phyloP scores from a whole-genome alignment of 2,888 invertebrate genomes.

The Leuctra nigra region DNA sequence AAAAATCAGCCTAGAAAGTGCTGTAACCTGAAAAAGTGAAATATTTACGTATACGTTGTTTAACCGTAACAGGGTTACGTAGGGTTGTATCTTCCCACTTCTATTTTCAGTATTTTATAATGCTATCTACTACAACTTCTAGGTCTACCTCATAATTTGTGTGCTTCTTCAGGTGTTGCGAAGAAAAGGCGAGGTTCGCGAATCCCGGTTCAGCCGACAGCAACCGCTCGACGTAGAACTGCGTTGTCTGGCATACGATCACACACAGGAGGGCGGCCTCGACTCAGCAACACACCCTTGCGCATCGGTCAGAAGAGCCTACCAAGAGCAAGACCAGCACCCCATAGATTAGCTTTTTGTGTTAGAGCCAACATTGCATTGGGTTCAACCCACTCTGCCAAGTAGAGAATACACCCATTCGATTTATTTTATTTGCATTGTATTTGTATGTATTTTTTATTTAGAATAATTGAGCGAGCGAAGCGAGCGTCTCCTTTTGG shows the following conservation, averaged over 20 bases:
- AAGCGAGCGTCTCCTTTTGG: no score
- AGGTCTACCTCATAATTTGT: no score
- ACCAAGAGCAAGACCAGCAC: not conserved
- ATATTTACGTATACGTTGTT: not conserved
- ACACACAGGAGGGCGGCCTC: not conserved
- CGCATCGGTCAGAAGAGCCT: not conserved
- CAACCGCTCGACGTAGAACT: not conserved
- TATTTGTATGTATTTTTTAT: no score
- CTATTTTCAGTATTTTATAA: no score
- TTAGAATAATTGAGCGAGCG: no score
- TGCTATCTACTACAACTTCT: no score
- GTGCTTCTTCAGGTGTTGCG: no score
- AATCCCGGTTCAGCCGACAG: no score
- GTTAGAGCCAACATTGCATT: not conserved
- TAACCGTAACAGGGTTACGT: not conserved
- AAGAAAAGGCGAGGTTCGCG: no score
- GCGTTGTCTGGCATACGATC: not conserved
- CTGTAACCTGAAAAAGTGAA: not conserved
- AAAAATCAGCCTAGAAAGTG: no score
- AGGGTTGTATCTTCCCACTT: no score
- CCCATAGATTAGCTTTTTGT: not conserved
- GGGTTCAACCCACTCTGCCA: not conserved
- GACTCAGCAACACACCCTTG: not conserved
- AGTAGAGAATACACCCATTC: not conserved
- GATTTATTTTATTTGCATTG: no score